These are phyloP conservation scores for Lochmaea crataegi DNA, from an alignment of 2,888 invertebrate genomes.

Conservation along the genomic window DNA sequence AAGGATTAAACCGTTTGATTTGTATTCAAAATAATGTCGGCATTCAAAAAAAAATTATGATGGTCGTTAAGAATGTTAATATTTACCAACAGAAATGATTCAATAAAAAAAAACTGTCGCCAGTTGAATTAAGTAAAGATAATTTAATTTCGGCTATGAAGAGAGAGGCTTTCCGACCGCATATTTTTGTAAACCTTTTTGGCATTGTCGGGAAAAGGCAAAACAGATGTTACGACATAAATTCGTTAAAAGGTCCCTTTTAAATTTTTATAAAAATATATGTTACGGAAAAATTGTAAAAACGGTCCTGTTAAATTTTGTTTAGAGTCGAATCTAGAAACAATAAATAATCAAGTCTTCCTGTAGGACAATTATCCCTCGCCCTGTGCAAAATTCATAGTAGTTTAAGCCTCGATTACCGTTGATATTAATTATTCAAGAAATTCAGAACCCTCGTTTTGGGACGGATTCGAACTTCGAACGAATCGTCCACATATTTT, in stretches of 20 bases:
- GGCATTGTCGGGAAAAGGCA: slow-evolving; percentile 13
- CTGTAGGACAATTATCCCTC: slow-evolving; percentile 13
- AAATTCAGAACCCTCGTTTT: slow-evolving; percentile 1
- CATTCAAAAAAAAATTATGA: not conserved
- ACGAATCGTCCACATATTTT: not conserved
- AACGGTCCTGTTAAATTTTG: not conserved
- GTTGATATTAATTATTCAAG: slow-evolving; percentile 21
- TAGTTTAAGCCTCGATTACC: slow-evolving; percentile 11
- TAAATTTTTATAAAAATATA: not conserved
- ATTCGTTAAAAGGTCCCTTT: not conserved
- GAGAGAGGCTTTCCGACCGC: not conserved
- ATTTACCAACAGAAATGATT: not conserved
- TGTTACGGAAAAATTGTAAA: not conserved
- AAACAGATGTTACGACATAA: slow-evolving; percentile 10
- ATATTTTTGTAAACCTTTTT: slow-evolving; percentile 2
- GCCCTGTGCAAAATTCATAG: slow-evolving; percentile 1
- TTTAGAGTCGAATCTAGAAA: not conserved
- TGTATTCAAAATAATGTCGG: not conserved
- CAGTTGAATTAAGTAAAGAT: slow-evolving; percentile 8
- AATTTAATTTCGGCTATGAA: slow-evolving; percentile 15
- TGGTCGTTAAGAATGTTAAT: not conserved
- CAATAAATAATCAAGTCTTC: slow-evolving; percentile 10
- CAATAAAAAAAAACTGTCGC: slow-evolving; percentile 11
- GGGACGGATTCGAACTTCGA: not conserved
- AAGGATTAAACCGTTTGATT: not conserved